Conservation (phyloP, 2,888 invertebrate genomes). For the Ametastegia equiseti region DNA sequence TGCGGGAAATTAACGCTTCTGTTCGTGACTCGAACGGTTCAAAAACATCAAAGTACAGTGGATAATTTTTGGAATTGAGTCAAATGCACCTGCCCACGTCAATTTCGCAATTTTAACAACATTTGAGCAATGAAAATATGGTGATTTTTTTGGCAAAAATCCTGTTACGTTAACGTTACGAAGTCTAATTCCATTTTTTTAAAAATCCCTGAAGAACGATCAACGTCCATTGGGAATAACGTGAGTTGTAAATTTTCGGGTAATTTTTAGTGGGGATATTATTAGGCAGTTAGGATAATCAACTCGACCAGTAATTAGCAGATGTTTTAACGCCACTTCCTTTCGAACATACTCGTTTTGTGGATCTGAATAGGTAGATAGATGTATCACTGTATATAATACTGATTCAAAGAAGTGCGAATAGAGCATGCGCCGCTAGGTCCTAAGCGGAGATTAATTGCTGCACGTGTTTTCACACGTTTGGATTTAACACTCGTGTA, state of each 20-base stretch:
- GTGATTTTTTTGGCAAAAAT: no score
- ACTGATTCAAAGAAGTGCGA: not conserved
- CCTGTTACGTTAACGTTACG: no score
- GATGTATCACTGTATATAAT: no score
- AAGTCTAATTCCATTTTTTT: no score
- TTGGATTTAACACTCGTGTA: not conserved
- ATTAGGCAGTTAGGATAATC: slow-evolving; percentile 31
- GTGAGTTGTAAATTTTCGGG: not conserved
- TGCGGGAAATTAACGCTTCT: no score
- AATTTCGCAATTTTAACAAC: no score
- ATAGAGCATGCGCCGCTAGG: not conserved
- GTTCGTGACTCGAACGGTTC: no score
- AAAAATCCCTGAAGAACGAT: not conserved
- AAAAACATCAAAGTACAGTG: no score
- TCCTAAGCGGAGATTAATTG: not conserved
- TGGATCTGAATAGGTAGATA: not conserved
- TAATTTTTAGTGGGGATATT: not conserved
- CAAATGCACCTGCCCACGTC: no score
- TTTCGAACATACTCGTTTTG: not conserved
- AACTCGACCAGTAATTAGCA: slow-evolving; percentile 32
- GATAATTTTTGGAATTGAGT: no score
- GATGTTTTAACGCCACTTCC: slow-evolving; percentile 35
- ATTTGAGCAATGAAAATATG: no score
- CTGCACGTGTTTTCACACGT: not conserved
- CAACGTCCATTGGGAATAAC: no score